Base-by-base conservation (phyloP, 2,888 invertebrate species). In the Hylaea fasciaria region DNA sequence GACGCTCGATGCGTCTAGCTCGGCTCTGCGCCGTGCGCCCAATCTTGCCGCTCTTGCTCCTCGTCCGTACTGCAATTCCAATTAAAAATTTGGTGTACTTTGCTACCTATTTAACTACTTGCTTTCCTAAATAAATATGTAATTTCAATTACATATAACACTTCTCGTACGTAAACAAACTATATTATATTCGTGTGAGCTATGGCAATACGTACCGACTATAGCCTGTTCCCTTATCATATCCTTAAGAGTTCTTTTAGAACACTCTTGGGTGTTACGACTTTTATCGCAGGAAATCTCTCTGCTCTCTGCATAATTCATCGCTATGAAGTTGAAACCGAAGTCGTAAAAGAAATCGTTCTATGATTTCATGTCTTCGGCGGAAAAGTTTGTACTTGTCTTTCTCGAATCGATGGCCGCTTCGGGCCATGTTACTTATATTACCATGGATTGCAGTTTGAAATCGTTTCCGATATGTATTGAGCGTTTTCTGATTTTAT, bases 311-410 rank as follows among this genome's bases (percentile, higher is more conserved):
- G 90, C 91, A 91, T 92, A 91, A 92, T 92, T 91, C 91, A 91
- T 91, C 83, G 89, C 84, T 87, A 86, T 88, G 89, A 90, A 91
- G 91, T 92, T 91, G 91, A 91, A 92, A 91, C 89, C 89, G 85
- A 89, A 87, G 89, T 90, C 91, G 91, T 91, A 92, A 91, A 91
- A 90, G 91, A 90, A 91, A 92, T 91, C 89, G 90, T 84, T 91
- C 90, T 91, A 91, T 91, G 91, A 92, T 91, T 91, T 88, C 89
- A 87, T 89, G 87, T 89, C 89, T 90, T 89, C 81, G 86, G 81
- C 83, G 83, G 82, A 78, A 85, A 91, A 90, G 83, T 91, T 91
- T 87, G 77, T 82, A 81, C 87, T 87, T 83, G 87, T 85, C 84
- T 85, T 84, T 83, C 84, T 86, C 78, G 83, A 86, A 87, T 86